A percentile compares a stretch with the other conserved stretches of the same genome.
These are phyloP conservation scores for Scolopax rusticola DNA, from an alignment of 2,797 vertebrate species.

Conservation along the genomic window DNA sequence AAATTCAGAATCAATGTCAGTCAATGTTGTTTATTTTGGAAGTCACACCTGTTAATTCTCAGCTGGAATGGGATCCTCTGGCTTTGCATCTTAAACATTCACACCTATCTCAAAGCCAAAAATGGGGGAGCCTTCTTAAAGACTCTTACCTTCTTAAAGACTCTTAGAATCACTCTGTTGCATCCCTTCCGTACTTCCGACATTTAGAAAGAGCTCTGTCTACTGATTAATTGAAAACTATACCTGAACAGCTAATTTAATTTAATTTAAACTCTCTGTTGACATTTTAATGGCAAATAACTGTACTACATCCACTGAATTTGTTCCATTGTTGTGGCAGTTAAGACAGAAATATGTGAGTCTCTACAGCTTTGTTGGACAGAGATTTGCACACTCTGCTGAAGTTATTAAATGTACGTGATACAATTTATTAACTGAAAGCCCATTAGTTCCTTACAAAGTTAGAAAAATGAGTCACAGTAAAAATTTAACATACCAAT, in stretches of 20 bases:
- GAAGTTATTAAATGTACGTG: not conserved
- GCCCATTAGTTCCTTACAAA: not conserved
- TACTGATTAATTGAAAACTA: not conserved
- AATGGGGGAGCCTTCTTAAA: not conserved
- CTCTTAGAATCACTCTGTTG: not conserved
- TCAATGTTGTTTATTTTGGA: not conserved
- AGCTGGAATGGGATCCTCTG: not conserved
- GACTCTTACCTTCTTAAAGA: not conserved
- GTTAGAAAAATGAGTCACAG: not conserved
- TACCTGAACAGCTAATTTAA: not conserved
- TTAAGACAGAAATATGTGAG: not conserved
- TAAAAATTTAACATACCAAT: slow-evolving; percentile 27
- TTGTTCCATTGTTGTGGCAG: not conserved
- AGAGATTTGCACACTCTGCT: not conserved
- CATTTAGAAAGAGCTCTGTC: not conserved
- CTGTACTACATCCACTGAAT: not conserved
- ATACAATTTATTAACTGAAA: slow-evolving; percentile 20
- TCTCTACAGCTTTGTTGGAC: not conserved
- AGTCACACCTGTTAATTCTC: not conserved
- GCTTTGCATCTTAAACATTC: not conserved
- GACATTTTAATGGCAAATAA: not conserved
- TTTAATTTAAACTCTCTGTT: not conserved
- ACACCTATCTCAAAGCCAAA: not conserved
- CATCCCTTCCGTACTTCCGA: not conserved
- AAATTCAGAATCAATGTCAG: not conserved